These are phyloP conservation scores for Seriola rivoliana DNA, from an alignment of 2,113 vertebrate species.

Conservation along the genomic window DNA sequence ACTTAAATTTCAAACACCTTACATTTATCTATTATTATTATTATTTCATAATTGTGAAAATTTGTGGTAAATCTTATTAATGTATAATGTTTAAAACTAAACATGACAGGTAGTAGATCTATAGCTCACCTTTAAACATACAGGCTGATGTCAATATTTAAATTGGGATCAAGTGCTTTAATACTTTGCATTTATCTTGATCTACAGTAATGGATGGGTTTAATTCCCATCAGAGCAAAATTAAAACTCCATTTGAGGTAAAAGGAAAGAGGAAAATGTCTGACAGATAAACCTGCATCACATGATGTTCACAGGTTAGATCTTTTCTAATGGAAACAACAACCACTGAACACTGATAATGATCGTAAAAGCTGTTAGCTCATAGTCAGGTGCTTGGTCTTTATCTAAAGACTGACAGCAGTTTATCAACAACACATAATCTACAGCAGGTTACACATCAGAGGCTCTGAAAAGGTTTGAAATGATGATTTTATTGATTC, in stretches of 20 bases:
- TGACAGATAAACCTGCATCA: not conserved
- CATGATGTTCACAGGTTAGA: constrained; percentile 21
- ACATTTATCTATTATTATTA: too few relatives aligned
- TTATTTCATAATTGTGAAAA: too few relatives aligned
- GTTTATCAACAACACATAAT: not conserved
- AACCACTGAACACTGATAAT: not conserved
- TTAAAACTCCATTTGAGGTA: not conserved
- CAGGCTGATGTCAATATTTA: too few relatives aligned
- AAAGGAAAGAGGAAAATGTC: not conserved
- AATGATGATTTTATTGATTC: not conserved
- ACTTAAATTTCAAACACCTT: too few relatives aligned
- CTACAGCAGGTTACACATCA: not conserved
- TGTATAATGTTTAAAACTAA: too few relatives aligned
- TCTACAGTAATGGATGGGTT: not conserved
- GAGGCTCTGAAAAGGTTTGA: not conserved
- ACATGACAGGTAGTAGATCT: too few relatives aligned
- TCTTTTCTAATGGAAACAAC: not conserved
- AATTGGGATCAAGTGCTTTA: too few relatives aligned
- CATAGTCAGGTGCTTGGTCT: constrained; percentile 7
- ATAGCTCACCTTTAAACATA: too few relatives aligned
- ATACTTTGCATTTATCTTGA: not conserved
- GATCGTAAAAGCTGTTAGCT: constrained; percentile 12
- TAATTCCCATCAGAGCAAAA: not conserved
- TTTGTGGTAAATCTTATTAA: too few relatives aligned
- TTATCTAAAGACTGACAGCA: not conserved